These are phyloP conservation scores for Bothrops alternatus DNA, from an alignment of 2,797 vertebrate genomes.

Conservation along the genomic window DNA sequence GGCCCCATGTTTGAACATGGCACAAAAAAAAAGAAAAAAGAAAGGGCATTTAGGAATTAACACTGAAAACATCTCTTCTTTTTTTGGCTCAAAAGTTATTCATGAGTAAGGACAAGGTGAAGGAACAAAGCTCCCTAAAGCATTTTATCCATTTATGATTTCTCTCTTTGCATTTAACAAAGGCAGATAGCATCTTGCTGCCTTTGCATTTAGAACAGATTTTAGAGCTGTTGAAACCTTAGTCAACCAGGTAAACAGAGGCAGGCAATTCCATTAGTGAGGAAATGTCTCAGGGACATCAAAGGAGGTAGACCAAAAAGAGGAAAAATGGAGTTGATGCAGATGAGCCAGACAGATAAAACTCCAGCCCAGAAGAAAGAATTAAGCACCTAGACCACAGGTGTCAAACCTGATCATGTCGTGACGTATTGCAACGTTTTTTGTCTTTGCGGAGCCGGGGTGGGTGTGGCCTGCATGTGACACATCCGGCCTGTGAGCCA, in stretches of 20 bases:
- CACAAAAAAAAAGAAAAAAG: not conserved
- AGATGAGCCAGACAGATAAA: not conserved
- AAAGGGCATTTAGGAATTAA: not conserved
- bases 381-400: not conserved
- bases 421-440: no score
- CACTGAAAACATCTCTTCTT: not conserved
- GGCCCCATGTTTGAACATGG: not conserved
- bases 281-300: not conserved
- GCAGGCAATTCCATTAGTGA: not conserved
- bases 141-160: not conserved
- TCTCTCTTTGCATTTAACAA: not conserved
- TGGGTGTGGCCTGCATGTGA: no score
- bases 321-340: not conserved
- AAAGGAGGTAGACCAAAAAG: not conserved
- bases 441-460: no score
- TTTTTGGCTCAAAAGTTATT: not conserved
- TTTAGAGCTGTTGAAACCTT: not conserved
- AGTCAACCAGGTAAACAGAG: not conserved
- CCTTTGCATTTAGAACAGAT: not conserved
- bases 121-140: not conserved
- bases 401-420: no score
- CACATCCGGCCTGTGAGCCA: no score
- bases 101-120: not conserved
- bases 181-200: not conserved
- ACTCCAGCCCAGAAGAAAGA: not conserved